Percentiles rank a stretch among this genome's conserved stretches.
phyloP scores from a whole-genome alignment of 2,113 vertebrate species.

The Larimichthys polyactis region DNA sequence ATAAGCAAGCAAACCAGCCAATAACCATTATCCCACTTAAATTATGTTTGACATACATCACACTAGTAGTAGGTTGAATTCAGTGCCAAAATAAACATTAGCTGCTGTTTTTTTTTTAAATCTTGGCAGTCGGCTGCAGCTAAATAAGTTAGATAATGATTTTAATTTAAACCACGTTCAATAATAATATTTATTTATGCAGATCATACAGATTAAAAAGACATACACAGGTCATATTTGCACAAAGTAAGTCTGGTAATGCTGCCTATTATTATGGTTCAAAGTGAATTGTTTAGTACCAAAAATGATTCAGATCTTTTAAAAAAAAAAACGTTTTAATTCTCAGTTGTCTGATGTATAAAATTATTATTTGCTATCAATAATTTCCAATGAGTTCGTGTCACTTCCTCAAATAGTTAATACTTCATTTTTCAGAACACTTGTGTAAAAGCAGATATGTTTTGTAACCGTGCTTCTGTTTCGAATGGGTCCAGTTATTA shows the following conservation, averaged over 20 bases:
- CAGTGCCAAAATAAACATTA: background rate
- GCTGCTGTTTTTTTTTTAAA: conserved; percentile 2
- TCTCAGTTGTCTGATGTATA: background rate
- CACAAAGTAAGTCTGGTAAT: background rate
- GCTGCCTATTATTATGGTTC: background rate
- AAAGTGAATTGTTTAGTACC: background rate
- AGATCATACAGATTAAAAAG: background rate
- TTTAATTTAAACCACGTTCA: background rate
- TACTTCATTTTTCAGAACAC: background rate
- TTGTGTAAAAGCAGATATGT: background rate
- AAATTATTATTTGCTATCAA: background rate
- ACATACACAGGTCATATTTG: background rate
- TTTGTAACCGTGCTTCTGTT: conserved; percentile 27
- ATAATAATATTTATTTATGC: background rate
- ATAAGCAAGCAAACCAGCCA: background rate
- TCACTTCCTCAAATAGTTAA: background rate
- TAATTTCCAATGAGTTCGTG: background rate
- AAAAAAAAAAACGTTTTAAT: background rate
- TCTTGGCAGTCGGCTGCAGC: background rate
- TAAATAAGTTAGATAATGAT: background rate
- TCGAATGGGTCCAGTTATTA: conserved; percentile 36
- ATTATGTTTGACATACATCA: background rate
- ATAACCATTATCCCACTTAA: background rate
- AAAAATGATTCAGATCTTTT: background rate
- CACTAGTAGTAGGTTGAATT: background rate